Evolutionary conservation across 2,113 vertebrate genomes (phyloP).

Genomic region (Sebastes schlegelii): DNA sequence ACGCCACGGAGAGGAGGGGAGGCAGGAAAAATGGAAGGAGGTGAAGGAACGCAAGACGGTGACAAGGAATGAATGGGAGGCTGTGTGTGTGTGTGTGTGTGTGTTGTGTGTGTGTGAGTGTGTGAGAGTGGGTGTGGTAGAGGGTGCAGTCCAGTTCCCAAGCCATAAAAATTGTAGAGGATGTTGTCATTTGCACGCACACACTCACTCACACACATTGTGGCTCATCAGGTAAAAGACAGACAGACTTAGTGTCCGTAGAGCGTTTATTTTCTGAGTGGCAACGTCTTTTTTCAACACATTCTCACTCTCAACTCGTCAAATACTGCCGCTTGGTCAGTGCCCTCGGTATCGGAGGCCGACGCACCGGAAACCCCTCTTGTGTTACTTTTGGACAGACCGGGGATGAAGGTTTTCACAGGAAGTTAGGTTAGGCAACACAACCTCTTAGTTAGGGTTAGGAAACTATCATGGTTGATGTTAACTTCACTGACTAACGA

Average conservation of each 20-base stretch:
- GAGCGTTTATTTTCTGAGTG: not conserved
- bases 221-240: not conserved
- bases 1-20: conserved; percentile 53
- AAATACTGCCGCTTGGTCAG: too few relatives aligned
- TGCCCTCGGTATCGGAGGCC: too few relatives aligned
- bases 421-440: too few relatives aligned
- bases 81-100: not conserved
- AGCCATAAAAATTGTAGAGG: conserved; percentile 36
- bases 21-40: conserved; percentile 49
- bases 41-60: conserved; percentile 36
- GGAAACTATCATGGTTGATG: too few relatives aligned
- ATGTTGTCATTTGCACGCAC: conserved; percentile 15
- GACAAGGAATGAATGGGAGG: conserved; percentile 41
- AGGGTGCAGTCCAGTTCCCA: conserved; percentile 21
- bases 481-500: too few relatives aligned
- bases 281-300: not conserved
- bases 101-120: not conserved
- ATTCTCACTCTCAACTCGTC: too few relatives aligned
- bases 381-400: too few relatives aligned
- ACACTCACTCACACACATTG: not conserved
- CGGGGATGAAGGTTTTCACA: too few relatives aligned
- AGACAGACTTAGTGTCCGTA: not conserved
- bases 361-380: too few relatives aligned
- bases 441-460: too few relatives aligned
- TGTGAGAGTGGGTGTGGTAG: conserved; percentile 2